phyloP scores from a whole-genome alignment of 2,113 vertebrate genomes.

The Leucopsar rothschildi region DNA sequence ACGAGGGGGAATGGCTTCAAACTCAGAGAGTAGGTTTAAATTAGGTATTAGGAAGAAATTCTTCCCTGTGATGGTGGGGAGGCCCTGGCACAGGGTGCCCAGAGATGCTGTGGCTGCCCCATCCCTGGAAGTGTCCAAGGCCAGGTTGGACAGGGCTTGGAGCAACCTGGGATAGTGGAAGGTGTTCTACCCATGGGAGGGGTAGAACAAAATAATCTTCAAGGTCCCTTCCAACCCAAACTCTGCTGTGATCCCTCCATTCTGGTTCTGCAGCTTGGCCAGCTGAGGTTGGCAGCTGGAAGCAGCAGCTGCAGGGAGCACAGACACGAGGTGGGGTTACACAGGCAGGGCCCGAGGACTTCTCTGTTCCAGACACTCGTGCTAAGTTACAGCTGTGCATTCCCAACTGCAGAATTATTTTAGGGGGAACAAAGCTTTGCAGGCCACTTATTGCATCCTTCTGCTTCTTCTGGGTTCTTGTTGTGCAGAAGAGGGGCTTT shows the following conservation, averaged over 20 bases:
- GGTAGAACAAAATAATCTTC: neutral
- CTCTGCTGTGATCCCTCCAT: neutral
- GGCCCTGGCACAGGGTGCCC: neutral
- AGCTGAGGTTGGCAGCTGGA: neutral
- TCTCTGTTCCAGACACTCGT: accelerated
- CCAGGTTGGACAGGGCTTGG: accelerated
- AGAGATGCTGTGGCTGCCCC: neutral
- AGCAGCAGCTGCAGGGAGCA: neutral
- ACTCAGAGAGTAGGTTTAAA: neutral
- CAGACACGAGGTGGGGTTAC: accelerated
- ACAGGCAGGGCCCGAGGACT: accelerated
- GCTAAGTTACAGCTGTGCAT: neutral
- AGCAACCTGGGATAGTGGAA: accelerated
- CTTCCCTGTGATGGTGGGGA: accelerated
- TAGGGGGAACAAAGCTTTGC: neutral
- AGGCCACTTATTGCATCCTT: neutral
- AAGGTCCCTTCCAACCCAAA: neutral
- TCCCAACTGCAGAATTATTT: neutral
- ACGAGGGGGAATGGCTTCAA: neutral
- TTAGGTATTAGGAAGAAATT: no score
- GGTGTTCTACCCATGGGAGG: neutral
- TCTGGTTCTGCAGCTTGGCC: neutral
- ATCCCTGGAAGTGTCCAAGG: neutral
- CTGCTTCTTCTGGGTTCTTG: neutral
- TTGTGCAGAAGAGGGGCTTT: neutral